Conservation (phyloP, 1,140 invertebrate species). For the Neodiprion pinetum region DNA sequence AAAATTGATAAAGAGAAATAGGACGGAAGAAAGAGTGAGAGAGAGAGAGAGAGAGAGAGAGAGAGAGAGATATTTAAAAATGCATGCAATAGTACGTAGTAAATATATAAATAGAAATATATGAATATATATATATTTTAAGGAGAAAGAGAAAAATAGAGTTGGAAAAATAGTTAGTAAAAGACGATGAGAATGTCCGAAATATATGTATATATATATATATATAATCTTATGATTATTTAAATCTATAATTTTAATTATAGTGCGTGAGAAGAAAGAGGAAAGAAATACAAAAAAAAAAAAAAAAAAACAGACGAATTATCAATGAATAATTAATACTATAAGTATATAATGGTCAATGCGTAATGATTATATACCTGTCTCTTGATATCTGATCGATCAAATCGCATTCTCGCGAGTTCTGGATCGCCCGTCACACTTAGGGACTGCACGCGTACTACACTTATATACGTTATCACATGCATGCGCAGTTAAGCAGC, state of each 20-base stretch:
- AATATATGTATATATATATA: not conserved
- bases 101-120: slow-evolving; percentile 34
- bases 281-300: slow-evolving; percentile 7
- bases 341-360: slow-evolving; percentile 13
- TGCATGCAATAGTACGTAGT: slow-evolving; percentile 26
- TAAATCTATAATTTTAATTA: too few species aligned
- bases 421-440: too few species aligned
- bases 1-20: slow-evolving; percentile 8
- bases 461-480: too few species aligned
- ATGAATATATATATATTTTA: slow-evolving; percentile 8
- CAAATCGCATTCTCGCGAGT: too few species aligned
- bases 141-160: not conserved
- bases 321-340: slow-evolving; percentile 21
- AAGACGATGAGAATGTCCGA: not conserved
- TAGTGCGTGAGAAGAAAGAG: not conserved
- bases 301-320: slow-evolving; percentile 21
- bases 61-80: slow-evolving; percentile 25
- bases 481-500: too few species aligned
- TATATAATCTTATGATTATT: not conserved
- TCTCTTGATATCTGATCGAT: too few species aligned
- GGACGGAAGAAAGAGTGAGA: slow-evolving; percentile 23
- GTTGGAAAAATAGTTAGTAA: not conserved
- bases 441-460: too few species aligned
- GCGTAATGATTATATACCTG: too few species aligned
- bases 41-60: too few species aligned